These are phyloP conservation scores for Gymnocephalus cernua DNA, from an alignment of 2,113 vertebrate genomes.

Conservation along the genomic window DNA sequence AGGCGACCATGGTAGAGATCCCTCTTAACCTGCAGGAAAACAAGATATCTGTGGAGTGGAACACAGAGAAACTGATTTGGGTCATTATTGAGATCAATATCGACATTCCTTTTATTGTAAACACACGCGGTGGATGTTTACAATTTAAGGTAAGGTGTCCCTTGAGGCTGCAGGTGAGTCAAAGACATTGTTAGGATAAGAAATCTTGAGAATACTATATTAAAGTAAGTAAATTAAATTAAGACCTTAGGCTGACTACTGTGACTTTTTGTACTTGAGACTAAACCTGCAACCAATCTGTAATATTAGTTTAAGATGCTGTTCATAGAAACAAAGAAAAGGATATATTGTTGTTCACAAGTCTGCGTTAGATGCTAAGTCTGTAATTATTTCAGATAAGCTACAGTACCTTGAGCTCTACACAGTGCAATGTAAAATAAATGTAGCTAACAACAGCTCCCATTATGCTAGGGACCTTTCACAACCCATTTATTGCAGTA, in stretches of 20 bases:
- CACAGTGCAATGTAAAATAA: conserved; percentile 19
- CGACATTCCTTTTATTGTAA: not conserved
- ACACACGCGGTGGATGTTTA: not conserved
- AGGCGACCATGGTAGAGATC: conserved; percentile 98
- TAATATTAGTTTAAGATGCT: not conserved
- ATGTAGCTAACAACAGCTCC: not conserved
- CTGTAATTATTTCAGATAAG: conserved; percentile 7
- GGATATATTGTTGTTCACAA: not conserved
- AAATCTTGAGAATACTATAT: not conserved
- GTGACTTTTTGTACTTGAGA: not conserved
- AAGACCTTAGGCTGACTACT: not conserved
- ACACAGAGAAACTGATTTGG: conserved; percentile 44
- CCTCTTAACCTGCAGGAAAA: conserved; percentile 99
- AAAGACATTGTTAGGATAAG: conserved; percentile 2
- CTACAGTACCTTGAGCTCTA: not conserved
- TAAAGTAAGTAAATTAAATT: not conserved
- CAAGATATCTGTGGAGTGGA: conserved; percentile 92
- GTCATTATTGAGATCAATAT: conserved; percentile 28
- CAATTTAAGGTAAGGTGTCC: not conserved
- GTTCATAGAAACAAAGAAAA: not conserved
- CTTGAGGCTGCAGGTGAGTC: not conserved
- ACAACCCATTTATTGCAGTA: not conserved
- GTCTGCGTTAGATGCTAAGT: not conserved
- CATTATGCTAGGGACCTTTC: not conserved
- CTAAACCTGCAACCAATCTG: not conserved